phyloP scores from a whole-genome alignment of 2,797 vertebrate genomes.

The Vespertilio murinus region DNA sequence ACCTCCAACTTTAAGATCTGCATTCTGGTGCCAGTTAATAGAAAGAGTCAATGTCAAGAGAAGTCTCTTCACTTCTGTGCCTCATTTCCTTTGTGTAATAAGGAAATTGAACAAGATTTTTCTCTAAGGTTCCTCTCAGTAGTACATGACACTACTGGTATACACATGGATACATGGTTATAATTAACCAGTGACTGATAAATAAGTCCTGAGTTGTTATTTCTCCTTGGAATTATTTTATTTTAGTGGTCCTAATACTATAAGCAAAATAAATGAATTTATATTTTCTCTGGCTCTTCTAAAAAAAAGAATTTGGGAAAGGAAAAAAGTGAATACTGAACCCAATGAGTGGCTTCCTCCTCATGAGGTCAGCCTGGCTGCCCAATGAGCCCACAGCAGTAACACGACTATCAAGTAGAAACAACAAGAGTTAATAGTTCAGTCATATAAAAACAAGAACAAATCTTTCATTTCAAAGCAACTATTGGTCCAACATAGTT shows the following conservation, averaged over 20 bases:
- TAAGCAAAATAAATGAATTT: conserved; percentile 43
- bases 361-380: neutral
- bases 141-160: neutral
- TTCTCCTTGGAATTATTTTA: conserved; percentile 19
- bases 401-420: neutral
- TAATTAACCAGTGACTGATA: neutral
- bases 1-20: neutral
- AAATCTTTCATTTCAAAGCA: conserved; percentile 32
- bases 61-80: neutral
- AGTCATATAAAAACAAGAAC: neutral
- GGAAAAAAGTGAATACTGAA: neutral
- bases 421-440: neutral
- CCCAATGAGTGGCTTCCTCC: neutral
- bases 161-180: neutral
- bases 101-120: neutral
- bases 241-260: conserved; percentile 1
- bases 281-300: neutral
- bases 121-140: neutral
- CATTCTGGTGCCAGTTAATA: neutral
- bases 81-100: conserved; percentile 14
- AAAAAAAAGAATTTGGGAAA: neutral
- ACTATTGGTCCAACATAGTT: neutral
- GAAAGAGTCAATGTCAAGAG: neutral
- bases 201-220: neutral
- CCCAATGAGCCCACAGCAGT: neutral